Evolutionary conservation across 1,140 invertebrate species (phyloP).

Genomic region (Amyelois transitella): DNA sequence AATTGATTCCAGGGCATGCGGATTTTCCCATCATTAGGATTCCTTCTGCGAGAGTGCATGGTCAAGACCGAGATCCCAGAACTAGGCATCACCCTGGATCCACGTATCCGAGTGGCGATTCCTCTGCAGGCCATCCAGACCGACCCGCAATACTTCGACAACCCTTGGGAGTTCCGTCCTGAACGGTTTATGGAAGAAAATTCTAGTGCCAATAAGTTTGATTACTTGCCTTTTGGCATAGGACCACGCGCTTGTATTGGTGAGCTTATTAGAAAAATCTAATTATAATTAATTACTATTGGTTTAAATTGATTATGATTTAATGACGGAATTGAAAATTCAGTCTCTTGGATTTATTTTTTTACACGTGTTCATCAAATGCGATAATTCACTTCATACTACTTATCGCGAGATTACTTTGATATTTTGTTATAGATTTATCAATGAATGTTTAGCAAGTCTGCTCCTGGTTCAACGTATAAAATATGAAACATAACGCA

Average conservation of each 20-base stretch:
- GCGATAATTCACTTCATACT: no score
- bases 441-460: no score
- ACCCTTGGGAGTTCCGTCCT: conserved; percentile 75
- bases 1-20: conserved; percentile 30
- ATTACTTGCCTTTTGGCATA: conserved; percentile 42
- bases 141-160: conserved; percentile 71
- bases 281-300: neutral
- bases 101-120: conserved; percentile 46
- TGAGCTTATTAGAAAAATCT: no score
- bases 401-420: no score
- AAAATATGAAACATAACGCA: no score
- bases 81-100: conserved; percentile 45
- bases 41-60: conserved; percentile 48
- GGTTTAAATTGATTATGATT: no score
- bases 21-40: conserved; percentile 54
- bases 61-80: conserved; percentile 58
- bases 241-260: conserved; percentile 48
- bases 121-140: conserved; percentile 70
- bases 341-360: no score
- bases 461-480: no score
- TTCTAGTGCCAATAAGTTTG: conserved; percentile 45
- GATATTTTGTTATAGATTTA: no score
- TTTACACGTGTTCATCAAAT: no score
- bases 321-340: no score
- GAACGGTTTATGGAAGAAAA: conserved; percentile 72